Evolutionary conservation across 2,888 invertebrate species (phyloP).

Genomic region (Cephus runcator): DNA sequence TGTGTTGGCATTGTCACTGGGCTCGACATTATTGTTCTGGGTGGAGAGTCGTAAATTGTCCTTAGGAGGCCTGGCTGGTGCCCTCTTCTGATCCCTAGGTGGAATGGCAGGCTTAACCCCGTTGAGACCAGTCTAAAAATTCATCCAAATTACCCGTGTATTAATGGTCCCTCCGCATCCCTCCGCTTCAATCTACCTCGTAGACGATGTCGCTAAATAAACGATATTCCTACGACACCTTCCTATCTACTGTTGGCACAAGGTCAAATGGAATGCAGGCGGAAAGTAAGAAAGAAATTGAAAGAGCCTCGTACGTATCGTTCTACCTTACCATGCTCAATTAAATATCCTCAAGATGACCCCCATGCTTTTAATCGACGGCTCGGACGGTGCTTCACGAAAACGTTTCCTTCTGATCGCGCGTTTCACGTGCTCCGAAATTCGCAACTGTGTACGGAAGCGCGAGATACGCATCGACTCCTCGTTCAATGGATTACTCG

Average conservation of each 20-base stretch:
- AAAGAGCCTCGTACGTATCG: neutral
- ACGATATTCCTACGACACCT: neutral
- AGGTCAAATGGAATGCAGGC: neutral
- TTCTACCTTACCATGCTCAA: constrained; percentile 34
- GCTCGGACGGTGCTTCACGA: neutral
- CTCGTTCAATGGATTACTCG: neutral
- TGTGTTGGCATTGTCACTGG: constrained; percentile 66
- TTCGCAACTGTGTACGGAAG: neutral
- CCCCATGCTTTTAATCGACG: constrained; percentile 30
- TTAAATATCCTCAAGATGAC: constrained; percentile 15
- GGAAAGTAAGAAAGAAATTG: neutral
- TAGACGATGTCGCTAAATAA: neutral
- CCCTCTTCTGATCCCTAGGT: constrained; percentile 76
- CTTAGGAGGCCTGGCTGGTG: constrained; percentile 73
- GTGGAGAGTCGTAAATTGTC: constrained; percentile 72
- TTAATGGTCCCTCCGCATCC: constrained; percentile 26
- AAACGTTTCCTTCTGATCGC: neutral
- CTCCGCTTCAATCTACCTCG: neutral
- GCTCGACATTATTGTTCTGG: constrained; percentile 67
- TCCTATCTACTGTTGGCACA: neutral
- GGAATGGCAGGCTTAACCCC: constrained; percentile 71
- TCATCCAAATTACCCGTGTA: constrained; percentile 34
- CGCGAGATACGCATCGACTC: neutral
- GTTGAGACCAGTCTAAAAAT: constrained; percentile 60
- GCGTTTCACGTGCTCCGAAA: neutral